Evolutionary conservation across 2,113 vertebrate species (phyloP).

Genomic region (Tichodroma muraria): DNA sequence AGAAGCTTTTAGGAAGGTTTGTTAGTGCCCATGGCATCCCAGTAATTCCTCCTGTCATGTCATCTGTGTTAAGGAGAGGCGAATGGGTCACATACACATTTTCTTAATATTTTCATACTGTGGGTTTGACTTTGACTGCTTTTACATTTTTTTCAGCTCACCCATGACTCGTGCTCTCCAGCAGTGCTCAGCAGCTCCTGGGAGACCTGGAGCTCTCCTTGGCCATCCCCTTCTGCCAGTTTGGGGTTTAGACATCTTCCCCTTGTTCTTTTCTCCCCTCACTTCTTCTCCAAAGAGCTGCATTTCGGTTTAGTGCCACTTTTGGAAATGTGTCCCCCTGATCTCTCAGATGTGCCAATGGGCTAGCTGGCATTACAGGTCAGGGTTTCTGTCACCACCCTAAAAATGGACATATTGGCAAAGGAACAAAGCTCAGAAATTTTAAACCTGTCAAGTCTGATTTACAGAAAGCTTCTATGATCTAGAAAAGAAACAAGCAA

Average conservation of each 20-base stretch:
- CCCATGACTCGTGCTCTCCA: neutral
- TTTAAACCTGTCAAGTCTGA: conserved; percentile 42
- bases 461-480: conserved; percentile 25
- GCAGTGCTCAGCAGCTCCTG: neutral
- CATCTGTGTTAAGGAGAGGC: neutral
- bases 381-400: neutral
- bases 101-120: neutral
- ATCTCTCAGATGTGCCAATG: neutral
- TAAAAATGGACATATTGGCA: neutral
- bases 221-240: neutral
- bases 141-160: neutral
- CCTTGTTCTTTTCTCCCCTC: neutral
- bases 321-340: neutral
- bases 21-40: neutral
- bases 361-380: neutral
- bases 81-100: neutral
- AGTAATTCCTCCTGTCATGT: neutral
- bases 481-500: conserved; percentile 22
- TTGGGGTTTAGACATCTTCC: neutral
- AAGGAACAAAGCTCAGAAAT: neutral
- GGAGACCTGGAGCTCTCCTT: neutral
- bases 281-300: neutral
- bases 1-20: neutral
- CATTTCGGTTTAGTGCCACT: neutral
- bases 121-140: neutral